Base-by-base conservation (phyloP, 2,888 invertebrate genomes). In the Eupithecia abbreviata region DNA sequence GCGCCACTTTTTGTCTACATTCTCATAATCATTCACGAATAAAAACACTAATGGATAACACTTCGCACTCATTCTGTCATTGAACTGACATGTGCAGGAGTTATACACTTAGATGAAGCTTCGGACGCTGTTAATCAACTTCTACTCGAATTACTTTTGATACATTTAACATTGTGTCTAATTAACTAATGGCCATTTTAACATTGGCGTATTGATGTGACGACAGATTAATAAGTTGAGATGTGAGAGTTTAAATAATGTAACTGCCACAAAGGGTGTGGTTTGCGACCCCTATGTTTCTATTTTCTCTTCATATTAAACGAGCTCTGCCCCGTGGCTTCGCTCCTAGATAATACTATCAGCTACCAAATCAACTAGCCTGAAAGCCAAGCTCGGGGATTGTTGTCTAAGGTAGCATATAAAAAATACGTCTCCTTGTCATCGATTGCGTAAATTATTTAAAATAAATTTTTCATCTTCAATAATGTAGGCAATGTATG, bases 1-100 rank as follows among this genome's bases (percentile, higher is more conserved):
- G 12, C 58, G 43, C 68, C 42, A 75, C 47, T 78, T 78, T 81
- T 77, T 78, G 68, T 73, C 67, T 12, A 55, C 62, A 68, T 80
- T 79, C 76, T 79, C 47, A 72, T 77, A 80, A 80, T 75, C 80
- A 75, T 77, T 71, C 71, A 65, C 51, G 45, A 73, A 77, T 55
- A 76, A 58, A 43, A 76, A 68, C 72, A 73, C 72, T 79, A 79
- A 81, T 81, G 79, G 77, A 81, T 79, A 80, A 49, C 62, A 49
- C 67, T 73, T 49, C 72, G 74, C 76, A 71, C 75, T 77, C 68
- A 71, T 69, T 74, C 75, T 77, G 80, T 79, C 82, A 77, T 66
- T 73, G 71, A 72, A 77, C 68, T 76, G 74, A 74, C 74, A 73
- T 69, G 73, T 74, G 71, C 41, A 62, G 68, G 71, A 72, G 71